Evolutionary conservation across 2,113 vertebrate species (phyloP).

Genomic region (Piprites chloris): DNA sequence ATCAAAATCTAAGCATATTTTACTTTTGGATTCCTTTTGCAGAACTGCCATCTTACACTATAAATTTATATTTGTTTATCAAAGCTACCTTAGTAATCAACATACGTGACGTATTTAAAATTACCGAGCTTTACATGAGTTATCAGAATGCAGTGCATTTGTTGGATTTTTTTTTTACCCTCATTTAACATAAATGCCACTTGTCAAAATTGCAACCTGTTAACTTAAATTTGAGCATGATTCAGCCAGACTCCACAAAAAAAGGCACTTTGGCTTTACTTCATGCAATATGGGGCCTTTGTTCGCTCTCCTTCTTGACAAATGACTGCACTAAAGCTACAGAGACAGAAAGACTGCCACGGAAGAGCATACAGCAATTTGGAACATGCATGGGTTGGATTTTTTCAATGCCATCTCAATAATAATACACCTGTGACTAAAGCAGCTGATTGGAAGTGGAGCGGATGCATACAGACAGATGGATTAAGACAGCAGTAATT

Average conservation of each 20-base stretch:
- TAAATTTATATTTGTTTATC: neutral
- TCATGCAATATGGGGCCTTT: neutral
- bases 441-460: conserved; percentile 47
- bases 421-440: conserved; percentile 46
- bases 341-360: neutral
- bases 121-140: neutral
- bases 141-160: neutral
- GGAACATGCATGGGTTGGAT: neutral
- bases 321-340: neutral
- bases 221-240: neutral
- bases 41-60: neutral
- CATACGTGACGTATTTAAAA: neutral
- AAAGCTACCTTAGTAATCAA: neutral
- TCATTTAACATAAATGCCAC: neutral
- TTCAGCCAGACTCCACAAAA: neutral
- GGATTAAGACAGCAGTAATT: conserved; percentile 50
- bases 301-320: neutral
- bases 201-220: neutral
- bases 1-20: neutral
- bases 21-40: neutral
- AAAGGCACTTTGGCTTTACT: neutral
- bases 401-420: conserved; percentile 2
- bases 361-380: neutral
- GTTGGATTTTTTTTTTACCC: neutral
- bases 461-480: conserved; percentile 38